Evolutionary conservation across 2,888 invertebrate species (phyloP).

Genomic region (Muschampia plurimacula): DNA sequence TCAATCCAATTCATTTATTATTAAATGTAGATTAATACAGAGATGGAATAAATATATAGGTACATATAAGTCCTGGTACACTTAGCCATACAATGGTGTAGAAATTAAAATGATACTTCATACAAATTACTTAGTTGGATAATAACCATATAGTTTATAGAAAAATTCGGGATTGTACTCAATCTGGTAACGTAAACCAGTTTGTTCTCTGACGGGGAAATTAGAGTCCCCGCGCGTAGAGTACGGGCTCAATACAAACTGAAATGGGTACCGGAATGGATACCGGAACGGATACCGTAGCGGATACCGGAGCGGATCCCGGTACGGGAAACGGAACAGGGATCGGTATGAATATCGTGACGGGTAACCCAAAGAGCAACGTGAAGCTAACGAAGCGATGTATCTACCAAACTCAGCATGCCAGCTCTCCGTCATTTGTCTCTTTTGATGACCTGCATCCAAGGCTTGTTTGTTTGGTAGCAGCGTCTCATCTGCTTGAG

Average conservation of each 20-base stretch:
- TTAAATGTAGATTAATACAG: too few species aligned
- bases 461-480: background rate
- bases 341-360: background rate
- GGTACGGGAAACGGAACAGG: background rate
- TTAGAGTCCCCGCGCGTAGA: background rate
- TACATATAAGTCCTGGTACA: too few species aligned
- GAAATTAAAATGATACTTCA: background rate
- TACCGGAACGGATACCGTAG: background rate
- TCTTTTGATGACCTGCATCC: background rate
- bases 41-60: too few species aligned
- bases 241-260: background rate
- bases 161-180: conserved; percentile 52
- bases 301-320: too few species aligned
- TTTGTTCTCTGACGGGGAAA: background rate
- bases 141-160: conserved; percentile 50
- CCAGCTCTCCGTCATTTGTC: conserved; percentile 47
- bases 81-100: background rate
- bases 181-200: background rate
- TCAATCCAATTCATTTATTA: too few species aligned
- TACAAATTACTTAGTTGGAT: conserved; percentile 46
- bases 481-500: background rate
- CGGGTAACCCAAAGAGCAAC: conserved; percentile 1
- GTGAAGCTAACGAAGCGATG: conserved; percentile 42
- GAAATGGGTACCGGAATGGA: background rate
- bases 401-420: conserved; percentile 47